Evolutionary conservation across 2,113 vertebrate species (phyloP).

Genomic region (Ophthalmotilapia sp.): DNA sequence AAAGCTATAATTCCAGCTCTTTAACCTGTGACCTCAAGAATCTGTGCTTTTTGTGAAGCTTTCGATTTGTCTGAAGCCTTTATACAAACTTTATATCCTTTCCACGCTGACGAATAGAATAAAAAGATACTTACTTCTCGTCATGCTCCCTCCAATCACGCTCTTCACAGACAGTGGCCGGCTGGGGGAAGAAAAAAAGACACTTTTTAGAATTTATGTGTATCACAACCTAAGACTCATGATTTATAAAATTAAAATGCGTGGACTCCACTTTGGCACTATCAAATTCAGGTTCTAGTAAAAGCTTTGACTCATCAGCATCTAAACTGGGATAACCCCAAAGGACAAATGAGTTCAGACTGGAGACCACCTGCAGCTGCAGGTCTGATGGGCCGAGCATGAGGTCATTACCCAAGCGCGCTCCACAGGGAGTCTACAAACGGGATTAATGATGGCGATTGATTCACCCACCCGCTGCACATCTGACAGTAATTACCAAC

Average conservation of each 20-base stretch:
- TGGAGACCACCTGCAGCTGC: conserved; percentile 6
- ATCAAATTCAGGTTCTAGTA: background rate
- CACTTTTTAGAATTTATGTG: background rate
- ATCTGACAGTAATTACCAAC: background rate
- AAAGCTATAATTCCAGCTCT: background rate
- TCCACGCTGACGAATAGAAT: background rate
- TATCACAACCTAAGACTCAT: background rate
- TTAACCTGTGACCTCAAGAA: background rate
- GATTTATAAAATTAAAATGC: background rate
- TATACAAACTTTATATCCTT: background rate
- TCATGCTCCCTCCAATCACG: conserved; percentile 85
- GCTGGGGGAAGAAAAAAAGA: conserved; percentile 56
- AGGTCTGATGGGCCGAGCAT: background rate
- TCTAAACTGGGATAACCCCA: background rate
- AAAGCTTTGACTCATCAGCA: background rate
- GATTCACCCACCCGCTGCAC: background rate
- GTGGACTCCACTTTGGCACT: background rate
- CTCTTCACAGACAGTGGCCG: conserved; percentile 89
- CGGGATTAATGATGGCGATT: background rate
- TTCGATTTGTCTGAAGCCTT: background rate
- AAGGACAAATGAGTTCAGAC: background rate
- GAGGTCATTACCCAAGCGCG: background rate
- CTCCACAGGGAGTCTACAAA: background rate
- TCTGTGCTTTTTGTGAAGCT: background rate
- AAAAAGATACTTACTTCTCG: conserved; percentile 79